These are phyloP conservation scores for Zonotrichia leucophrys DNA, from an alignment of 2,113 vertebrate genomes.

Conservation along the genomic window DNA sequence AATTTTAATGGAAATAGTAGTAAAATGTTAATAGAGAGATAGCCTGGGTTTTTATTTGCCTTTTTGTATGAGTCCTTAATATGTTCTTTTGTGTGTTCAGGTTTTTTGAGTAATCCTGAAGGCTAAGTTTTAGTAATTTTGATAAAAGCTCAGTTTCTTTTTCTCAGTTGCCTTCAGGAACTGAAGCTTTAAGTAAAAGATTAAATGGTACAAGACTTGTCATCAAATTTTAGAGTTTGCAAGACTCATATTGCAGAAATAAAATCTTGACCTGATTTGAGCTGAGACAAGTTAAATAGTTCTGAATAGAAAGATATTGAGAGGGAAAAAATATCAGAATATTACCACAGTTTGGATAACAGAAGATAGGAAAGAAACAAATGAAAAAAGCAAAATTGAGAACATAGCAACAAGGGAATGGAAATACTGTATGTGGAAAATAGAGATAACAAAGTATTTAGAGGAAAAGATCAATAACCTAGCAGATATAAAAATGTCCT, in stretches of 20 bases:
- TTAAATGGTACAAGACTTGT: not conserved
- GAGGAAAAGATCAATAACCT: not conserved
- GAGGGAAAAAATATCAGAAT: not conserved
- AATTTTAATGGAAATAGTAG: not conserved
- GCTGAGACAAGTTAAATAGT: not conserved
- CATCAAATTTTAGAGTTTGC: not conserved
- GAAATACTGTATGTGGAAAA: not conserved
- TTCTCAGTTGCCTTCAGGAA: slow-evolving; percentile 12
- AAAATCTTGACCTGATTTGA: not conserved
- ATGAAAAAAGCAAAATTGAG: not conserved
- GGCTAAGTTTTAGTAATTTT: slow-evolving; percentile 24
- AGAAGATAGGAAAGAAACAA: not conserved
- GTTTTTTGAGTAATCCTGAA: not conserved
- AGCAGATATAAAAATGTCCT: not conserved
- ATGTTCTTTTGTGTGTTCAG: not conserved
- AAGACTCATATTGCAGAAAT: not conserved
- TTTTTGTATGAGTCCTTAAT: not conserved
- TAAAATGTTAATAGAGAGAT: not conserved
- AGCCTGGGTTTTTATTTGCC: not conserved
- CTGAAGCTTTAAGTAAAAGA: slow-evolving; percentile 8
- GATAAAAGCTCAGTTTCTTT: slow-evolving; percentile 25
- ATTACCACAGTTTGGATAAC: not conserved
- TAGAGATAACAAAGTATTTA: not conserved
- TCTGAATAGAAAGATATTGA: not conserved
- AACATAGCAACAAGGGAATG: not conserved